phyloP scores from a whole-genome alignment of 2,888 invertebrate genomes.

The Limulus polyphemus region DNA sequence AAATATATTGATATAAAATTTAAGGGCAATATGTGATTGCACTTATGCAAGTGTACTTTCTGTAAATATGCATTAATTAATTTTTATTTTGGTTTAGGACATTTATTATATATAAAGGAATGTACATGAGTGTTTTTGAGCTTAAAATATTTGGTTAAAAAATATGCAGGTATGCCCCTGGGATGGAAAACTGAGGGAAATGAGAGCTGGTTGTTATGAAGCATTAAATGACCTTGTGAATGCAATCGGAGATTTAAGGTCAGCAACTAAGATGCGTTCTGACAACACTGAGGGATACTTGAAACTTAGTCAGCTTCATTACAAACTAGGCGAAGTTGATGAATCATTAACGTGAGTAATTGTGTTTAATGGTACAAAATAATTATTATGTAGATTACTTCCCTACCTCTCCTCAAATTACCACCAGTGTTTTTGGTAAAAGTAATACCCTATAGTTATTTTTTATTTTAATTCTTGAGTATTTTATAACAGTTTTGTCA shows the following conservation, averaged over 20 bases:
- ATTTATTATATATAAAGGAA: neutral
- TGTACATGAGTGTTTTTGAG: neutral
- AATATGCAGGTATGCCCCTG: conserved; percentile 60
- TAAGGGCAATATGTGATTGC: no score
- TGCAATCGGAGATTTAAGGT: conserved; percentile 79
- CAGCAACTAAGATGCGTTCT: conserved; percentile 74
- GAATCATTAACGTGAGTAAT: conserved; percentile 63
- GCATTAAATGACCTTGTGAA: conserved; percentile 62
- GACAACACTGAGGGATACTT: conserved; percentile 82
- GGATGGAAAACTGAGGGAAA: conserved; percentile 67
- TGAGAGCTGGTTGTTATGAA: conserved; percentile 73
- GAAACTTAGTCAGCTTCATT: conserved; percentile 70
- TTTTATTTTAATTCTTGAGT: no score
- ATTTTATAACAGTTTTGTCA: no score
- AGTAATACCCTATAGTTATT: no score
- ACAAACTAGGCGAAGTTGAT: conserved; percentile 79
- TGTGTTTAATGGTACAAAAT: no score
- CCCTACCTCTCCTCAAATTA: no score
- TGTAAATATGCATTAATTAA: no score
- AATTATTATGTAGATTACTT: no score
- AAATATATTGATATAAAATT: no score
- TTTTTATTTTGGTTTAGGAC: no score
- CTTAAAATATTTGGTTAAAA: neutral
- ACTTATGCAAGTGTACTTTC: no score
- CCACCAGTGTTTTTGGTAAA: no score